Evolutionary conservation across 2,113 vertebrate genomes (phyloP).

Genomic region (Eonycteris spelaea): DNA sequence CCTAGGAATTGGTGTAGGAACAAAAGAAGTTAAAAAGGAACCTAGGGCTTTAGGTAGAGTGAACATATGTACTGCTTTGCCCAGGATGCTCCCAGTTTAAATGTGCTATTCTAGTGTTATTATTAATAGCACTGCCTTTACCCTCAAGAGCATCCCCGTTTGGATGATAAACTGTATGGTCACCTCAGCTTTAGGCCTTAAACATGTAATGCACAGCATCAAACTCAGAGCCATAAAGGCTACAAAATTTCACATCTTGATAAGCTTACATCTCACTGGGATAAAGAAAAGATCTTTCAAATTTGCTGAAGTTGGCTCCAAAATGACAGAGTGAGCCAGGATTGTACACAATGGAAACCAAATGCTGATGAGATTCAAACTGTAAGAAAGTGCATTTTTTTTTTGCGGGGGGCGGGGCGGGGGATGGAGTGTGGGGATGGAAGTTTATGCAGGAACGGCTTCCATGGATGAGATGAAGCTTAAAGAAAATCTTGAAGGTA

Average conservation of each 20-base stretch:
- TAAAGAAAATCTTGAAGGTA: conserved; percentile 55
- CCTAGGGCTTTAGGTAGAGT: neutral
- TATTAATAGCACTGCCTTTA: neutral
- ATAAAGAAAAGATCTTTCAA: conserved; percentile 28
- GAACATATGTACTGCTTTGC: neutral
- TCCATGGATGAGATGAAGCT: conserved; percentile 24
- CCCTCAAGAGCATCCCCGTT: neutral
- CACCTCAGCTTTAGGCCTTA: neutral
- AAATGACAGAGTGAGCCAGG: conserved; percentile 2
- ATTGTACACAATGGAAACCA: conserved; percentile 25
- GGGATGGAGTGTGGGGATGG: neutral
- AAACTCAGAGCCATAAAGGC: neutral
- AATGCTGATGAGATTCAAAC: conserved; percentile 24
- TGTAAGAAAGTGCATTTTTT: neutral
- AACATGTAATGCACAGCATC: neutral
- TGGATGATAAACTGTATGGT: neutral
- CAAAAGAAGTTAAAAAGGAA: conserved; percentile 31
- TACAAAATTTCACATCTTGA: neutral
- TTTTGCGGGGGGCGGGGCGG: neutral
- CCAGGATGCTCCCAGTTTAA: neutral
- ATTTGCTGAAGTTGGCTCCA: neutral
- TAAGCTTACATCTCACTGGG: neutral
- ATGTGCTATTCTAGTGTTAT: neutral
- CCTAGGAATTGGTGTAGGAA: neutral
- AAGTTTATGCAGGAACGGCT: conserved; percentile 21